Conservation (phyloP, 2,797 vertebrate species). For the Eulemur rubriventer region DNA sequence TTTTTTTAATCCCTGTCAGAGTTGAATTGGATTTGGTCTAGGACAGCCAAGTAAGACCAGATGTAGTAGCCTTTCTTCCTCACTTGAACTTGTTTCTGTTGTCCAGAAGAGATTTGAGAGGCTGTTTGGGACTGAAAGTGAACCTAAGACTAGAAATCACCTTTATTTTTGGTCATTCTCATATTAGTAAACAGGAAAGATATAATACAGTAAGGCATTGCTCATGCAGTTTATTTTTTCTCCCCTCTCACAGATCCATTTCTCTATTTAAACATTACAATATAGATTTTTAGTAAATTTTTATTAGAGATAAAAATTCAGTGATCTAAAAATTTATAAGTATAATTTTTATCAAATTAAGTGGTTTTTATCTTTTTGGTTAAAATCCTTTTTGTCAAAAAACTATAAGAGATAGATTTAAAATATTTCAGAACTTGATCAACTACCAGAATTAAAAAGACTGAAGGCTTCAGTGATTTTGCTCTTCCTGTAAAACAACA, state of each 20-base stretch:
- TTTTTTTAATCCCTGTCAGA: not conserved
- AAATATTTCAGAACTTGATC: not conserved
- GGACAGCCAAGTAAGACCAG: not conserved
- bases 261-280: not conserved
- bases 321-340: not conserved
- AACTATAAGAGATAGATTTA: not conserved
- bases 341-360: not conserved
- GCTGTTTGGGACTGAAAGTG: not conserved
- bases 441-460: not conserved
- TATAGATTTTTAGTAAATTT: not conserved
- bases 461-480: not conserved
- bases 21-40: conserved; percentile 27
- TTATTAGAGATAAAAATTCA: not conserved
- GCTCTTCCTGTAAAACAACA: not conserved
- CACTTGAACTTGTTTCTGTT: not conserved
- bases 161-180: not conserved
- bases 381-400: not conserved
- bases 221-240: not conserved
- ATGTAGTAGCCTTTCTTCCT: not conserved
- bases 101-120: not conserved
- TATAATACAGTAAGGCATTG: not conserved
- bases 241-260: not conserved
- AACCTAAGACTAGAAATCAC: not conserved
- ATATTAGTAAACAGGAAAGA: not conserved
- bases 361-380: not conserved